Evolutionary conservation across 2,797 vertebrate genomes (phyloP).

Genomic region (Sylvilagus floridanus): DNA sequence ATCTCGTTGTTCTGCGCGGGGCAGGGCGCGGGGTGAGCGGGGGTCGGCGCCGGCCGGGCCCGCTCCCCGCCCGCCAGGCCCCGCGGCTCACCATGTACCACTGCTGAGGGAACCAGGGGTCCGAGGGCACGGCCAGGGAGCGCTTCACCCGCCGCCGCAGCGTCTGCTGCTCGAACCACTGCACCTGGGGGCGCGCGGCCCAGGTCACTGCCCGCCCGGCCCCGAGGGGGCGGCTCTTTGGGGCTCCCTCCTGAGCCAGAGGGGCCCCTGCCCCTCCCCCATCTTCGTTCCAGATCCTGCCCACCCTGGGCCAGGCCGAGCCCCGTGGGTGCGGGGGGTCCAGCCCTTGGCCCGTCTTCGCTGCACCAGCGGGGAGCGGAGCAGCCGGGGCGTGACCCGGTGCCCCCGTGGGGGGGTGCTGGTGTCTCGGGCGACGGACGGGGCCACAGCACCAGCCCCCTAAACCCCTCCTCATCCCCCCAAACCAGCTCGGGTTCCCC

Average conservation of each 20-base stretch:
- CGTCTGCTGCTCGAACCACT: conserved; percentile 90
- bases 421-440: too few relatives aligned
- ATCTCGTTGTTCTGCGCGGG: conserved; percentile 85
- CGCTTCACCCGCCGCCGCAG: conserved; percentile 82
- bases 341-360: too few relatives aligned
- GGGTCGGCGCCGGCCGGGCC: too few relatives aligned
- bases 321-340: too few relatives aligned
- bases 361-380: too few relatives aligned
- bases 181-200: conserved; percentile 79
- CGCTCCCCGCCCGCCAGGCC: background rate
- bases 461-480: background rate
- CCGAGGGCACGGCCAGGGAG: conserved; percentile 73
- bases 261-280: background rate
- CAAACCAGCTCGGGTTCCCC: background rate
- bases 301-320: background rate
- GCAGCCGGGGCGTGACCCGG: too few relatives aligned
- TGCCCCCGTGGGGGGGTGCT: background rate
- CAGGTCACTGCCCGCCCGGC: background rate
- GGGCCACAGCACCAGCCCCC: too few relatives aligned
- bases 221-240: background rate
- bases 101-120: conserved; percentile 89
- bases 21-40: background rate
- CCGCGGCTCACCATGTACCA: conserved; percentile 89
- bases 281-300: background rate
- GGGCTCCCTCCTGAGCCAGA: background rate